phyloP scores from a whole-genome alignment of 2,113 vertebrate genomes.

The Salvelinus namaycush region DNA sequence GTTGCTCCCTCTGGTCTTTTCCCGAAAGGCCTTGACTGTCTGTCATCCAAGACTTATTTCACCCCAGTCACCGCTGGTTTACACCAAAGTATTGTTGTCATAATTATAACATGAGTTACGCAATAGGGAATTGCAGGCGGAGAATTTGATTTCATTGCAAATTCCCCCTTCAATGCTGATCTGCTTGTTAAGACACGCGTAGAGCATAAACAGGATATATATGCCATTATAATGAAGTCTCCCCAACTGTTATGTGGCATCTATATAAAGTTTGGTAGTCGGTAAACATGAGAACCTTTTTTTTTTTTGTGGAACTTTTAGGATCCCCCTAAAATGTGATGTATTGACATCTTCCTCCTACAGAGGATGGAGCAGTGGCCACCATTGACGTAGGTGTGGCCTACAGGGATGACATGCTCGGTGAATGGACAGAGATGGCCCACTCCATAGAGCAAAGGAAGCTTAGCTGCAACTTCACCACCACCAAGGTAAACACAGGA shows the following conservation, averaged over 20 bases:
- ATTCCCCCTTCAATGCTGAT: neutral
- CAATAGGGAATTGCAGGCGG: neutral
- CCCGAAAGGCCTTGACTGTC: slow-evolving; percentile 27
- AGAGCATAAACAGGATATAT: neutral
- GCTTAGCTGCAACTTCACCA: slow-evolving; percentile 86
- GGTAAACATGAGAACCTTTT: neutral
- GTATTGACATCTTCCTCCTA: neutral
- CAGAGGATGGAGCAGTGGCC: slow-evolving; percentile 84
- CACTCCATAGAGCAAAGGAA: slow-evolving; percentile 87
- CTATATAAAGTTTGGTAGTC: neutral
- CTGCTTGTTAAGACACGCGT: neutral
- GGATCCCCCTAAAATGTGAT: no score
- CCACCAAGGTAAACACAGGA: slow-evolving; percentile 79
- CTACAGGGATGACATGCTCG: slow-evolving; percentile 82
- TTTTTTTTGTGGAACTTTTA: neutral
- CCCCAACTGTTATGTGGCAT: neutral
- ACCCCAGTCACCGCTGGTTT: slow-evolving; percentile 5
- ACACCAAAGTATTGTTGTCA: neutral
- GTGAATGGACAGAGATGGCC: slow-evolving; percentile 91
- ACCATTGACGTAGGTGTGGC: slow-evolving; percentile 89
- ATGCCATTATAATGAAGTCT: neutral
- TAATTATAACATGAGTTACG: neutral
- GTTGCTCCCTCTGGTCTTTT: slow-evolving; percentile 18
- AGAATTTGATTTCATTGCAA: slow-evolving; percentile 4
- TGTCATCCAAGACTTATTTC: slow-evolving; percentile 56